Evolutionary conservation across 1,140 invertebrate genomes (phyloP).

Genomic region (Vollenhovia emeryi): DNA sequence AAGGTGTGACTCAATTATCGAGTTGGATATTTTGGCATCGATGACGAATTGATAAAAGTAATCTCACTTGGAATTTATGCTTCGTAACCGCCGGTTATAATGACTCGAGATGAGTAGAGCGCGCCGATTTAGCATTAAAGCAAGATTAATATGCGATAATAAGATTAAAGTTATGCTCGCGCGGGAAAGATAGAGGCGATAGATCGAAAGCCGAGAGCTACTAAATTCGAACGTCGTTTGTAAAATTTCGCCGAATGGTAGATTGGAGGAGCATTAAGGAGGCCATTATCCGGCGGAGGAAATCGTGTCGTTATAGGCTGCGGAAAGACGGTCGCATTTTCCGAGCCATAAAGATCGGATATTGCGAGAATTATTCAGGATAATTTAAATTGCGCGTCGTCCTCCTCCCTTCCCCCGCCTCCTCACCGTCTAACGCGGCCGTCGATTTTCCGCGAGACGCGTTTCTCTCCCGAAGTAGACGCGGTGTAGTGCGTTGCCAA

Average conservation of each 20-base stretch:
- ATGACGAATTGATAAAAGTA: neutral
- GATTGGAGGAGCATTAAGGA: constrained; percentile 66
- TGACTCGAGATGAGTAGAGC: neutral
- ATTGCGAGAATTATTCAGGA: constrained; percentile 84
- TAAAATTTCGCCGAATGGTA: constrained; percentile 37
- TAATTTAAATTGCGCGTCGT: constrained; percentile 83
- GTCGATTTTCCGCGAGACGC: constrained; percentile 66
- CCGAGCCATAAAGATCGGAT: constrained; percentile 84
- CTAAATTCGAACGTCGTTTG: constrained; percentile 55
- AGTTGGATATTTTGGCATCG: neutral
- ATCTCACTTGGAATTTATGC: neutral
- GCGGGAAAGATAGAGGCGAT: constrained; percentile 1
- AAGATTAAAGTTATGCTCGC: constrained; percentile 28
- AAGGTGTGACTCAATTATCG: neutral
- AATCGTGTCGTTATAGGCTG: constrained; percentile 72
- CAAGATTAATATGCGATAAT: constrained; percentile 10
- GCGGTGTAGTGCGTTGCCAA: constrained; percentile 42
- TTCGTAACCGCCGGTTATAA: neutral
- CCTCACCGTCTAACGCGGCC: neutral
- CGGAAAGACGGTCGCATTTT: constrained; percentile 79
- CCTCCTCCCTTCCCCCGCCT: constrained; percentile 1
- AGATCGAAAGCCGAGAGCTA: constrained; percentile 35
- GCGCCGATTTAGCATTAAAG: neutral
- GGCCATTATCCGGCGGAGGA: constrained; percentile 76
- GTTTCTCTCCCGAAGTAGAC: constrained; percentile 31